phyloP scores from a whole-genome alignment of 2,797 vertebrate species.

The Lepidocolaptes lacrymiger region DNA sequence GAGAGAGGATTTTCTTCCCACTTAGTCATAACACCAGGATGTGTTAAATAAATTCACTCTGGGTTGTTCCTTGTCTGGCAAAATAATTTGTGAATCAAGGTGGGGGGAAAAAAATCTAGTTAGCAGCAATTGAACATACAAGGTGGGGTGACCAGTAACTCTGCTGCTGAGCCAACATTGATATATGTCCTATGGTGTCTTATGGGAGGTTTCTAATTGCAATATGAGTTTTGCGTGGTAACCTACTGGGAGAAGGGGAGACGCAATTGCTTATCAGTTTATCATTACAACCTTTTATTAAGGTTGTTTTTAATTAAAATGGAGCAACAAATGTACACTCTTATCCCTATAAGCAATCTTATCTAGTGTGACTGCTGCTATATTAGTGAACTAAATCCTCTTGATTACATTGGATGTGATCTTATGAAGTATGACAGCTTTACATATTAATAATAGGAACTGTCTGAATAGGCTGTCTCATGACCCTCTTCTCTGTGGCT shows the following conservation, averaged over 20 bases:
- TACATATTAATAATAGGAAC: constrained; percentile 69
- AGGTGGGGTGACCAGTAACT: constrained; percentile 37
- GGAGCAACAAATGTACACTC: constrained; percentile 64
- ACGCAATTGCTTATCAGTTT: constrained; percentile 66
- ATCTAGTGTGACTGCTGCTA: constrained; percentile 68
- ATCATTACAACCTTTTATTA: constrained; percentile 74
- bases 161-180: constrained; percentile 28
- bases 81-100: constrained; percentile 37
- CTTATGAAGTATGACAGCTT: constrained; percentile 74
- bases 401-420: constrained; percentile 72
- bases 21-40: constrained; percentile 32
- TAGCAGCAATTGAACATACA: constrained; percentile 30
- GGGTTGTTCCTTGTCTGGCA: constrained; percentile 35
- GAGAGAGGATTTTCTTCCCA: constrained; percentile 55
- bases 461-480: constrained; percentile 53
- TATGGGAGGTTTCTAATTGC: constrained; percentile 63
- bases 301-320: constrained; percentile 74
- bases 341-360: constrained; percentile 73
- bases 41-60: constrained; percentile 61
- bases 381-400: constrained; percentile 72
- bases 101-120: constrained; percentile 32
- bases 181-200: constrained; percentile 52
- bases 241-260: constrained; percentile 54
- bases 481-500: constrained; percentile 60
- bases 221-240: constrained; percentile 52